These are phyloP conservation scores for Coremacera marginata DNA, from an alignment of 2,888 invertebrate genomes.

Conservation along the genomic window DNA sequence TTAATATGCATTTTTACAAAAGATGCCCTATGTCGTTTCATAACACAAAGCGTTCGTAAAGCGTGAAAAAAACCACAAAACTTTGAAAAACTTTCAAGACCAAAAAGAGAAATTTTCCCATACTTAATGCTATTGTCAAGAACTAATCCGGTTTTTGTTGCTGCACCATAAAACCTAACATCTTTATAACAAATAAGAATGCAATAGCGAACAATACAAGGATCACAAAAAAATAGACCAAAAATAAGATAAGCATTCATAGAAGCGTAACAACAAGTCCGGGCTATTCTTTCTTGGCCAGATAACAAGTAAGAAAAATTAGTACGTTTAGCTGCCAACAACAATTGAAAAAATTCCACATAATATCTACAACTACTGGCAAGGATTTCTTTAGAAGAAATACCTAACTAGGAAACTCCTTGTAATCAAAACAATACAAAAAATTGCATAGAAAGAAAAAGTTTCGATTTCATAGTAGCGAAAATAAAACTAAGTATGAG, in stretches of 20 bases:
- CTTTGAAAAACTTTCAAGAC: too few species aligned
- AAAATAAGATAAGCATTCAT: neutral
- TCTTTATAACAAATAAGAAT: neutral
- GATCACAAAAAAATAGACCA: neutral
- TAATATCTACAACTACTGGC: slow-evolving; percentile 36
- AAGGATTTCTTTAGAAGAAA: slow-evolving; percentile 42
- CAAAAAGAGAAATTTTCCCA: neutral
- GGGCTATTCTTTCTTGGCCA: neutral
- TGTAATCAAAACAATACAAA: neutral
- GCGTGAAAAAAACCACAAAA: too few species aligned
- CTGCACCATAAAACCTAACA: neutral
- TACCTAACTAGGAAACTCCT: neutral
- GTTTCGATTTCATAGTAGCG: neutral
- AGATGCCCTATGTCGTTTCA: too few species aligned
- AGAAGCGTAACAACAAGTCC: neutral
- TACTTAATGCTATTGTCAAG: neutral
- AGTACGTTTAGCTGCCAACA: slow-evolving; percentile 29
- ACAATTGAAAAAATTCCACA: neutral
- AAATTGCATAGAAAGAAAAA: slow-evolving; percentile 2
- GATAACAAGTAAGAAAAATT: slow-evolving; percentile 47
- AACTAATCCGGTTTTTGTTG: slow-evolving; percentile 6
- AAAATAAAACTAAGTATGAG: neutral
- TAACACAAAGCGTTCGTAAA: too few species aligned
- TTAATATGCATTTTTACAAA: too few species aligned
- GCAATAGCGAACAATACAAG: neutral